Conservation (phyloP, 2,797 vertebrate genomes). For the Syngnathus acus region DNA sequence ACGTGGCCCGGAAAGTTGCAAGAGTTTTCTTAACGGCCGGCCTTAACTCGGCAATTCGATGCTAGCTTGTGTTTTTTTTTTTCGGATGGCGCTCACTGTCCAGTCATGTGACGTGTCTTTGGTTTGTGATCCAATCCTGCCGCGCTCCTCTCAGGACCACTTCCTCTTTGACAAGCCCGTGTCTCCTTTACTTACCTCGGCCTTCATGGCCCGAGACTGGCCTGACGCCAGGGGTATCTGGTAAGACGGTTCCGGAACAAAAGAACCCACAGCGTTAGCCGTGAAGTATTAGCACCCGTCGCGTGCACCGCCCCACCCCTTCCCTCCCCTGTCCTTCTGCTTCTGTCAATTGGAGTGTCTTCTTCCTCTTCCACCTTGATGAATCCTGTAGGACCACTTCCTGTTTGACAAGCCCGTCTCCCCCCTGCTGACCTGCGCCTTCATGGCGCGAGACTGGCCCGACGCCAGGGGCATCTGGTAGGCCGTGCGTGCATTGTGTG, state of each 20-base stretch:
- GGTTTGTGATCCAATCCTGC: conserved; percentile 31
- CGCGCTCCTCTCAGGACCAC: conserved; percentile 72
- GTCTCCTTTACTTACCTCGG: conserved; percentile 83
- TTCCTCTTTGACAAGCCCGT: conserved; percentile 92
- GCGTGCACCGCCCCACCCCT: not conserved
- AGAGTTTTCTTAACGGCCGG: too few relatives aligned
- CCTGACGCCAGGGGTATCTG: conserved; percentile 84
- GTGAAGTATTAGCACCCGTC: not conserved
- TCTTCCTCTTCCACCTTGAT: not conserved
- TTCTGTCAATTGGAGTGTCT: not conserved
- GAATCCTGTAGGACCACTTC: conserved; percentile 79
- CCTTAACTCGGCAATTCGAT: too few relatives aligned
- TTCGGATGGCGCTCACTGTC: too few relatives aligned
- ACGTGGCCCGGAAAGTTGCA: too few relatives aligned
- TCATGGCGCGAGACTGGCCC: conserved; percentile 93
- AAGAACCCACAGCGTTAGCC: not conserved
- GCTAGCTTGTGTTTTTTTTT: too few relatives aligned
- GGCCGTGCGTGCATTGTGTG: conserved; percentile 8
- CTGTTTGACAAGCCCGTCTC: conserved; percentile 92
- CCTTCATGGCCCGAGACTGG: conserved; percentile 93
- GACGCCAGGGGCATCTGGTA: conserved; percentile 93
- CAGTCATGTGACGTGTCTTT: conserved; percentile 2
- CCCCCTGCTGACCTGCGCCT: conserved; percentile 84
- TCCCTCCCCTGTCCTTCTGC: not conserved
- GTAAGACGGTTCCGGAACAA: conserved; percentile 36